Base-by-base conservation (phyloP, 1,140 invertebrate genomes). In the Trichonephila inaurata region DNA sequence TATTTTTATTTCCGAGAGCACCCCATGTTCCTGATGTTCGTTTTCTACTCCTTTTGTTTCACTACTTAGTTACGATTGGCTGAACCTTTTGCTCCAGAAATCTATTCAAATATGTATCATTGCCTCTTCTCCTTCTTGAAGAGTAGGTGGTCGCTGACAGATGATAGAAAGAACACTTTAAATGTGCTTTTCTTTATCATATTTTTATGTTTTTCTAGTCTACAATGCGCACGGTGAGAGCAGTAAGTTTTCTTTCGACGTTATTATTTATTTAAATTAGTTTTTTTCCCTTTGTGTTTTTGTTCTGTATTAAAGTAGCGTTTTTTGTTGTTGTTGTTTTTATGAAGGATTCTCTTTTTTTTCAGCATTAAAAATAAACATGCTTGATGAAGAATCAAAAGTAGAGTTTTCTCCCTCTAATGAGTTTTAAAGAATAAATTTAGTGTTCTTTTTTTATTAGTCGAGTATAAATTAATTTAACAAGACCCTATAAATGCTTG, bases 51-150 rank as follows among this genome's bases (percentile, higher is more conserved):
- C 89, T 91, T 72, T 91, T 91, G 89, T 91, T 91, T 82, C 72
- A 91, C 72, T 91, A 91, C 89, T 82, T 91, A 91, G 89, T 91
- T 83, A 82, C 89, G 89, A 91, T 91, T 91, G 89, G 77, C 21
- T 72, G 89, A 82, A 14, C 24, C 72, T 21, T 81, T 88, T 64
- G 72, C 69, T 77, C 24, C 21, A 19, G 62, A 72, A 77, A 91
- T 82, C 69, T 82, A 91, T 91, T 91, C 77, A 91, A 91, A 91
- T 91, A 91, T 91, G 89, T 82, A 91, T 91, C 89, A 24, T 40
- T 40, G 72, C 72, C 62, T n/a, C 69, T n/a, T 51, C 51, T 51
- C 5, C 51, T 51, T 51, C 51, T 51, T 51, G 5, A 51, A 51
- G 51, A 51, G 44, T 12, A 44, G 62, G 58, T 44, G 33, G 24